Evolutionary conservation across 2,113 vertebrate species (phyloP), one percentile per base, ranked within the genome.

Genomic region (Dipodomys stephensi): DNA sequence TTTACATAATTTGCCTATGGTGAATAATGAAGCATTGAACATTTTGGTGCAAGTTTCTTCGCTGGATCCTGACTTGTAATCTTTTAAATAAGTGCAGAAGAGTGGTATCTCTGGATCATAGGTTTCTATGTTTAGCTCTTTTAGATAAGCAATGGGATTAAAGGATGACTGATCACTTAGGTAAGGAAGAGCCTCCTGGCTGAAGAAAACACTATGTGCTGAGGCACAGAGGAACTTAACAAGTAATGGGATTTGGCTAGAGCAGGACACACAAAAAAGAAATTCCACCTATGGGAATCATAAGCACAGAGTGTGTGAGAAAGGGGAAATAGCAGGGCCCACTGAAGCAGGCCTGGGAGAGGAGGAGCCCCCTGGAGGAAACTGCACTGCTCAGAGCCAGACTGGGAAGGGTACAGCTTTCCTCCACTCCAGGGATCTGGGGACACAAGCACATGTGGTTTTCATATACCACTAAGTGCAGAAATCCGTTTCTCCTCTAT

Each of bases 201-300:
- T 69, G 28, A 87, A 90, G 62, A 65, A 93, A 35, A 83, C 1
- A 13, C 6, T 10, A 46, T 53, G 30, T 44, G 3, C 72, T 84
- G 77, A 74, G 0, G 0, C 18, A 65, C 76, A 76, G 25, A 68
- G 5, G 2, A 32, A 62, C n/a, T 85, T 44, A 85, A 44, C 39
- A 88, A 74, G 7, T 72, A 25, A 83, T 25, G 72, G 27, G 23
- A 68, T 90, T 92, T 92, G 46, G 11, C 65, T 85, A 73, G n/a
- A 44, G 18, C 49, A 80, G 65, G 18, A 88, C 20, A 67, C 46
- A 71, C 3, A 68, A 72, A 81, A 32, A 68, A 16, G 60, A 90
- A n/a, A 79, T 73, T 91, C 69, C 69, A 86, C 22, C 18, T 46
- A n/a, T 28, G 35, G 67, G 4, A 60, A 64, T 91, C 32, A 44